Evolutionary conservation across 2,113 vertebrate species (phyloP).

Genomic region (Platycercus adscitus): DNA sequence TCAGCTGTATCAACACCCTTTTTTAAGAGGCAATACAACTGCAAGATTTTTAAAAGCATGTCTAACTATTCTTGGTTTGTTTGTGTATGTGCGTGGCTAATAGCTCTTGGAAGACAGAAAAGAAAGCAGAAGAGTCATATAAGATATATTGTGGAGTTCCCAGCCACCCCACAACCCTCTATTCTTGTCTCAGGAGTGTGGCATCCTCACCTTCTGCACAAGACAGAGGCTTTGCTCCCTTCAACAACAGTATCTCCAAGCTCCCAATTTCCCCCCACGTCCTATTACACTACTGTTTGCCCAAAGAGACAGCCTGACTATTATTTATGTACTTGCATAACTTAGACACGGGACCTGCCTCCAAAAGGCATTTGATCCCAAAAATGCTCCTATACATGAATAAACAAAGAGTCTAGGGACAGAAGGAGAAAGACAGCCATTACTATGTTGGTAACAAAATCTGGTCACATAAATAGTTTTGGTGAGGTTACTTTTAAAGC

Average conservation of each 20-base stretch:
- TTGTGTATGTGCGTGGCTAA: slow-evolving; percentile 20
- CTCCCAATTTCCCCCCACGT: neutral
- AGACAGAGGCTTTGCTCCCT: neutral
- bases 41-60: neutral
- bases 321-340: neutral
- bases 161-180: neutral
- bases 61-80: slow-evolving; percentile 22
- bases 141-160: neutral
- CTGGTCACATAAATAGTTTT: neutral
- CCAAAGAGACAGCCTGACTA: neutral
- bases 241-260: neutral
- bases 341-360: neutral
- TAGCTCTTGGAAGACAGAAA: slow-evolving; percentile 28
- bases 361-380: neutral
- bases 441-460: neutral
- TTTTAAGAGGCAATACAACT: neutral
- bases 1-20: neutral
- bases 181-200: neutral
- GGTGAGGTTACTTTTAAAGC: neutral
- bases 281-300: neutral
- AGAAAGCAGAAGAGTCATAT: neutral
- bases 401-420: neutral
- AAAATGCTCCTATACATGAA: neutral
- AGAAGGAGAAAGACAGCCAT: neutral
- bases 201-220: neutral